Base-by-base conservation (phyloP, 2,113 vertebrate genomes). In the Chloropsis hardwickii region DNA sequence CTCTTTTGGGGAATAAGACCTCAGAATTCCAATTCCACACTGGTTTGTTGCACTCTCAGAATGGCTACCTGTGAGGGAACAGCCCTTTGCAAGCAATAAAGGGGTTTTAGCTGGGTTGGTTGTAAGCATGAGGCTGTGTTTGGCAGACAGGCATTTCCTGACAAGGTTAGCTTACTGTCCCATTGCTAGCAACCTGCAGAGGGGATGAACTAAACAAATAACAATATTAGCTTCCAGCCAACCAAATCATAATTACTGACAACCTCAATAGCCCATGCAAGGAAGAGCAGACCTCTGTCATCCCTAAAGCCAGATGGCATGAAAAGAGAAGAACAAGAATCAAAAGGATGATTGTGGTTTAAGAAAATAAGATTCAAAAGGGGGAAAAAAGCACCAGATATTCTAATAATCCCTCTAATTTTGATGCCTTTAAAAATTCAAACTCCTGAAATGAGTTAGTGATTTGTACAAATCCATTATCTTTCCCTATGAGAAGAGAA, bases 381-480 rank as follows among this genome's bases (percentile, higher is more conserved):
- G 23, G 23, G 22, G 2, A 42, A 58, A 72, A 91, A 90, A 84
- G 40, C 77, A 81, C 44, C 64, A 77, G 78, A 86, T 51, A 70
- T 72, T 96, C 88, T 93, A 91, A 95, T 51, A 89, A 93, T 79
- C 23, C 48, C 85, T 81, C 57, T 81, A 89, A 92, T 94, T 93
- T 80, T 60, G 47, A 85, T 86, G 84, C 56, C 66, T 92, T 91
- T 90, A 88, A 92, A 92, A 94, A 93, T 87, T 81, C 72, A 81
- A 89, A 89, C 48, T 54, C 53, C 85, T 79, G 88, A 91, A 86
- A 98, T 96, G 96, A 89, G 88, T 96, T 96, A 94, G 94, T 92
- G 95, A 97, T 92, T 60, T 97, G 95, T 95, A 95, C 97, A 98
- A 98, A 98, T 95, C 81, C 96, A 94, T 87, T 95, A 96, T 98